Percentiles rank a stretch among this genome's conserved stretches.
phyloP scores from a whole-genome alignment of 2,797 vertebrate species.

The Prionace glauca region DNA sequence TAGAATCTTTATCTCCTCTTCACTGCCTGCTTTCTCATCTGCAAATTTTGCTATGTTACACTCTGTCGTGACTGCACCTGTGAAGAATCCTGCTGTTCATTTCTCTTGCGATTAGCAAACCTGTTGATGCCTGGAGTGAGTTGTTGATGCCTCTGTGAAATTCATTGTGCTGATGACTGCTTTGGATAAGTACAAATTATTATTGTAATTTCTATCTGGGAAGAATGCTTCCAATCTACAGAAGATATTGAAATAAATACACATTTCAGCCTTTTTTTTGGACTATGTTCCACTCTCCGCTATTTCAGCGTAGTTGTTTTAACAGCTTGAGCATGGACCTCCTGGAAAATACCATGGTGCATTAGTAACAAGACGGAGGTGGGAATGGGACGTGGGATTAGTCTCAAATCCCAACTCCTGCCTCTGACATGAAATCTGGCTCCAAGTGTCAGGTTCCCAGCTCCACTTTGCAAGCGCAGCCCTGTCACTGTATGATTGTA shows the following conservation, averaged over 20 bases:
- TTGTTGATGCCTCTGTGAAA: not conserved
- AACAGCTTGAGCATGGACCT: not conserved
- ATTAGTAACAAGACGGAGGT: not conserved
- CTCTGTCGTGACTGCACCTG: not conserved
- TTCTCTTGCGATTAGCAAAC: not conserved
- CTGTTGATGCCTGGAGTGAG: not conserved
- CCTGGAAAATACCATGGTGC: not conserved
- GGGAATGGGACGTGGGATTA: not conserved
- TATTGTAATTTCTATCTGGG: not conserved
- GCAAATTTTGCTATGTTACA: too few relatives aligned
- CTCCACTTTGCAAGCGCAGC: not conserved
- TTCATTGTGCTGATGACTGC: not conserved
- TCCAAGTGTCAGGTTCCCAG: not conserved
- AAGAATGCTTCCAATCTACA: not conserved
- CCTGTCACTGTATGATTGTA: not conserved
- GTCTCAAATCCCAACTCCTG: not conserved
- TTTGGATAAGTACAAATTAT: not conserved
- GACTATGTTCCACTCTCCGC: not conserved
- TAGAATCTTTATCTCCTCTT: too few relatives aligned
- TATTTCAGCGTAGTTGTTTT: not conserved
- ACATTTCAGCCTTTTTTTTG: not conserved
- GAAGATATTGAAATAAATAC: not conserved
- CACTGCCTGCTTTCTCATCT: too few relatives aligned
- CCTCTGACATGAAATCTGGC: not conserved
- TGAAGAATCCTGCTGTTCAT: not conserved